Base-by-base conservation (phyloP, 2,797 vertebrate species). In the Echeneis naucrates region DNA sequence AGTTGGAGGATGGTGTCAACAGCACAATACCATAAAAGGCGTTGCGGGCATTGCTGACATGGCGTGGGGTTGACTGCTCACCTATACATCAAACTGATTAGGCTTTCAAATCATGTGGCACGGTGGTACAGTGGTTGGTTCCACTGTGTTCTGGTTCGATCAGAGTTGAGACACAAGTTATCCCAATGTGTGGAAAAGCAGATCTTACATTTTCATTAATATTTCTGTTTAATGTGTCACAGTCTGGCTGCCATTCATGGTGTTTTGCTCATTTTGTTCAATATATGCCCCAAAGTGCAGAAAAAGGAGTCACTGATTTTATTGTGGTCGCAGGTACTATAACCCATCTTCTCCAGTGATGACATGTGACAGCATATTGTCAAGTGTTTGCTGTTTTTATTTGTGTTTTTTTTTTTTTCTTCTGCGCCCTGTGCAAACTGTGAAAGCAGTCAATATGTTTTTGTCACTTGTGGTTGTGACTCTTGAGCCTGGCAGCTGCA, bases 391-490 rank as follows among this genome's bases (percentile, higher is more conserved):
- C 71, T 51, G 72, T 80, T 79, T 75, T 30, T 30, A 6, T 30
- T n/a, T n/a, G n/a, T n/a, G n/a, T n/a, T n/a, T n/a, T n/a, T n/a
- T n/a, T 30, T 6, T 30, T 70, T 78, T 72, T 75, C 69, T 62
- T 80, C 68, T 84, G 82, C 55, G 56, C 72, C 9, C 56, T 87
- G n/a, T n/a, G n/a, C n/a, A n/a, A n/a, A n/a, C n/a, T 78, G n/a
- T 88, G 80, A 86, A 81, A 87, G 81, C 72, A 86, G 72, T 85
- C 86, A 77, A 85, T 89, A 85, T 0, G 12, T 72, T 82, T 89
- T 84, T 78, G 72, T 51, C 81, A 73, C 74, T 84, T 85, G 64
- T 12, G 48, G 75, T 82, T 86, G 54, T 52, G 70, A 72, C 67
- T 77, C 65, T 47, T 82, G 75, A 84, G 62, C 59, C 62, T 51